A percentile compares a stretch with the other conserved stretches of the same genome.
Evolutionary conservation across 2,113 vertebrate species (phyloP).

Genomic region (Phrynosoma platyrhinos): DNA sequence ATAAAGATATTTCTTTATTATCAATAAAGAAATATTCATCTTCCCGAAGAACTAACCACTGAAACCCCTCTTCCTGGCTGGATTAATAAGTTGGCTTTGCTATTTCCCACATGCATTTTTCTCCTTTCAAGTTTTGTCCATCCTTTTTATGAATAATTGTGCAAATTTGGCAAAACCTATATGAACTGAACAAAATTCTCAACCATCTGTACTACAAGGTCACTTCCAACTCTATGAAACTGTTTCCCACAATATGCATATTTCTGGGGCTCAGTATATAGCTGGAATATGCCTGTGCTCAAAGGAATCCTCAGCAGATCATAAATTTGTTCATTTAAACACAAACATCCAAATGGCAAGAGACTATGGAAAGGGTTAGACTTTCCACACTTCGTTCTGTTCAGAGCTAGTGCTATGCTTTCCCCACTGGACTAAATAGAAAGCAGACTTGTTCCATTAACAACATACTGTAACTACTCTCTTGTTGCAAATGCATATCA

Average conservation of each 20-base stretch:
- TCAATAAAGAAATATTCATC: too few species aligned
- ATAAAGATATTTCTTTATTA: too few species aligned
- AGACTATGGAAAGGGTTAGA: slow-evolving; percentile 64
- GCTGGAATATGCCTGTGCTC: slow-evolving; percentile 71
- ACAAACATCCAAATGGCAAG: slow-evolving; percentile 72
- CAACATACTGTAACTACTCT: slow-evolving; percentile 54
- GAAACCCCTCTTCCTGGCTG: background rate
- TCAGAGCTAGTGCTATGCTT: slow-evolving; percentile 68
- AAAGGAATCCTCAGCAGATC: slow-evolving; percentile 74
- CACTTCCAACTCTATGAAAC: too few species aligned
- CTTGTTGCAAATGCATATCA: slow-evolving; percentile 63
- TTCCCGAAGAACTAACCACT: too few species aligned
- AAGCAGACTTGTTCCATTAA: slow-evolving; percentile 68
- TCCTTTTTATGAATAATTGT: background rate
- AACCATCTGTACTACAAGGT: background rate
- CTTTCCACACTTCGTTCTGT: slow-evolving; percentile 69
- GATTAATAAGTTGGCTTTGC: background rate
- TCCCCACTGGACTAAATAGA: slow-evolving; percentile 68
- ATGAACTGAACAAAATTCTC: background rate
- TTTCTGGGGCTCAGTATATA: slow-evolving; percentile 71
- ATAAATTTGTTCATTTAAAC: slow-evolving; percentile 76
- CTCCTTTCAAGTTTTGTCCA: background rate
- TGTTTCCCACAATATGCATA: background rate
- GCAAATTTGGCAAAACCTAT: too few species aligned
- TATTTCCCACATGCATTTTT: background rate